phyloP scores from a whole-genome alignment of 2,888 invertebrate genomes.

The Gastrophysa polygoni region DNA sequence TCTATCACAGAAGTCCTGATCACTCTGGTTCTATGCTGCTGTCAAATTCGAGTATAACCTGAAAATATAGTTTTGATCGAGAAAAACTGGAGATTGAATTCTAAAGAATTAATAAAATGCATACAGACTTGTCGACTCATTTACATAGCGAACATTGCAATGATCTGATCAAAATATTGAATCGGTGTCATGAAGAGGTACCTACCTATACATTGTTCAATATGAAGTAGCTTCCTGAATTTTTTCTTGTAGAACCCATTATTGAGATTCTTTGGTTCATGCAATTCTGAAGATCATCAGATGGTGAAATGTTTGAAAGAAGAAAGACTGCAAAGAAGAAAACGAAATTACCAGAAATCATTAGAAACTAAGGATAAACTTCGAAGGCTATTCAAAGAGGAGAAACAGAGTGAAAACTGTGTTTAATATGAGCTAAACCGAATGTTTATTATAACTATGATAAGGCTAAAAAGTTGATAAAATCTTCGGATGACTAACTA shows the following conservation, averaged over 20 bases:
- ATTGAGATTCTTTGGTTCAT: slow-evolving; percentile 42
- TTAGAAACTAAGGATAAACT: slow-evolving; percentile 42
- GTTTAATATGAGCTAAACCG: not conserved
- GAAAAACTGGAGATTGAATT: no score
- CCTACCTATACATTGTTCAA: not conserved
- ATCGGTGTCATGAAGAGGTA: slow-evolving; percentile 68
- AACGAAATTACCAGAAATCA: slow-evolving; percentile 43
- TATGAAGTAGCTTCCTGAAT: no score
- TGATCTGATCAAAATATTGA: slow-evolving; percentile 69
- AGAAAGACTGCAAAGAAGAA: slow-evolving; percentile 43
- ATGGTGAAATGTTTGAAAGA: slow-evolving; percentile 46
- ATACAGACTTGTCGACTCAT: slow-evolving; percentile 73
- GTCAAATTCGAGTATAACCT: no score
- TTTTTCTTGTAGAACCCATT: slow-evolving; percentile 40
- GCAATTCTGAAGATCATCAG: slow-evolving; percentile 43
- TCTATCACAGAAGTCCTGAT: no score
- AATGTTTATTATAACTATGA: no score
- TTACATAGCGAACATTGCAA: slow-evolving; percentile 82
- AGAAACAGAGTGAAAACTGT: slow-evolving; percentile 17
- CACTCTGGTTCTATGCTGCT: no score
- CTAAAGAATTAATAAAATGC: slow-evolving; percentile 64
- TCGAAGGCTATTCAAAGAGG: slow-evolving; percentile 30
- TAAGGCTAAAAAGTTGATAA: no score
- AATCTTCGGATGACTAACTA: no score
- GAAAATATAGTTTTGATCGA: no score